Percentiles rank a stretch among this genome's conserved stretches.
Evolutionary conservation across 2,888 invertebrate species (phyloP).

Genomic region (Sarcophaga caerulescens): DNA sequence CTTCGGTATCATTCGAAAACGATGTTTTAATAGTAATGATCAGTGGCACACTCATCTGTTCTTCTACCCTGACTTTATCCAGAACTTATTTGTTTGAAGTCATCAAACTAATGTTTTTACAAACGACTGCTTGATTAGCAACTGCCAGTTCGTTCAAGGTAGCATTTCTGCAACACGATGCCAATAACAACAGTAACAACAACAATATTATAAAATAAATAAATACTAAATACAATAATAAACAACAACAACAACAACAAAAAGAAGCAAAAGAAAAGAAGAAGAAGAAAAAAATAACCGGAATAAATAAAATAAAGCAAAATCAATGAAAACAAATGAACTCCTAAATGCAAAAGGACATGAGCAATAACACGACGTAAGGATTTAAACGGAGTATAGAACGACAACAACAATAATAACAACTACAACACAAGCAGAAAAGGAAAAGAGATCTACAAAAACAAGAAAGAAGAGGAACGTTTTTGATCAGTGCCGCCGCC

Average conservation of each 20-base stretch:
- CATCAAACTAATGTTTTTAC: not conserved
- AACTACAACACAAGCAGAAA: not conserved
- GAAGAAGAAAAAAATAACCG: constrained; percentile 34
- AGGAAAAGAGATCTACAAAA: constrained; percentile 11
- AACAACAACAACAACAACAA: constrained; percentile 24
- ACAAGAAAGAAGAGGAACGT: constrained; percentile 42
- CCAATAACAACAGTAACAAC: constrained; percentile 2
- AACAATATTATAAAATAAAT: not conserved
- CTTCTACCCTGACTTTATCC: too few relatives aligned
- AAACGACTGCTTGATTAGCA: constrained; percentile 29
- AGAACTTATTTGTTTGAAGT: too few relatives aligned
- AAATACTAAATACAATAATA: not conserved
- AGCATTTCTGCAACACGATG: constrained; percentile 57
- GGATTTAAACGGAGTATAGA: constrained; percentile 64
- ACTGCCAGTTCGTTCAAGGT: constrained; percentile 35
- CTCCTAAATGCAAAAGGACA: constrained; percentile 71
- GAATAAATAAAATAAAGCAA: constrained; percentile 61
- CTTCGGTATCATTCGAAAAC: too few relatives aligned
- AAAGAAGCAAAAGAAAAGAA: not conserved
- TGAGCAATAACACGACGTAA: constrained; percentile 72
- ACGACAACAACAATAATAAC: constrained; percentile 35
- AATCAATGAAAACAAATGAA: constrained; percentile 67
- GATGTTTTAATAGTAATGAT: too few relatives aligned
- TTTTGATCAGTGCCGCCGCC: constrained; percentile 67
- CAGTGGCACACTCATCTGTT: too few relatives aligned